These are phyloP conservation scores for Myiothlypis coronata DNA, from an alignment of 2,797 vertebrate genomes.

Conservation along the genomic window DNA sequence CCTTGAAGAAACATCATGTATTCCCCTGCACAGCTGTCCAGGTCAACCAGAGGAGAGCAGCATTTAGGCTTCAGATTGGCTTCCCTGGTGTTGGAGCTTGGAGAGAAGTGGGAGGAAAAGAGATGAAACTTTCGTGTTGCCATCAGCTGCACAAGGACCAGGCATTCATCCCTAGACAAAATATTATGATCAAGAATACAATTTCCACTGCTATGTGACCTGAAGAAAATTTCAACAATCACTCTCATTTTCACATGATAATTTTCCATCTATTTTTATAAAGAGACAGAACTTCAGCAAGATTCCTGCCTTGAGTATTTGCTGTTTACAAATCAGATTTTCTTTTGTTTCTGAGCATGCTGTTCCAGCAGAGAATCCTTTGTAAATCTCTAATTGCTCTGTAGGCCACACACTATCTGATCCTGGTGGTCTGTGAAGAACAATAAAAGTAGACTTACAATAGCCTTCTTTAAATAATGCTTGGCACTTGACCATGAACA, in stretches of 20 bases:
- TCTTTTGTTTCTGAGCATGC: background rate
- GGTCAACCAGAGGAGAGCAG: rapidly evolving
- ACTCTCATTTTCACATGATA: background rate
- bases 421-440: constrained; percentile 11
- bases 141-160: background rate
- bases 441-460: constrained; percentile 45
- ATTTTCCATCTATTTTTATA: background rate
- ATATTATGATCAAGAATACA: background rate
- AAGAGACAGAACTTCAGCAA: background rate
- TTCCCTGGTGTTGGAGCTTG: background rate
- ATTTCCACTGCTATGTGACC: background rate
- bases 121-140: background rate
- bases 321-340: constrained; percentile 18
- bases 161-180: background rate
- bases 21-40: background rate
- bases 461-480: constrained; percentile 37
- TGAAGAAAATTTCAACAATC: background rate
- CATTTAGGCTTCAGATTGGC: background rate
- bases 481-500: constrained; percentile 55
- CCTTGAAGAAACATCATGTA: background rate
- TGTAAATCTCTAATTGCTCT: constrained; percentile 21
- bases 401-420: constrained; percentile 27
- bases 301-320: background rate
- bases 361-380: background rate
- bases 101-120: background rate